Evolutionary conservation across 2,888 invertebrate genomes (phyloP), one percentile per base, ranked within the genome.

Genomic region (Pycnomerus fuliginosus): DNA sequence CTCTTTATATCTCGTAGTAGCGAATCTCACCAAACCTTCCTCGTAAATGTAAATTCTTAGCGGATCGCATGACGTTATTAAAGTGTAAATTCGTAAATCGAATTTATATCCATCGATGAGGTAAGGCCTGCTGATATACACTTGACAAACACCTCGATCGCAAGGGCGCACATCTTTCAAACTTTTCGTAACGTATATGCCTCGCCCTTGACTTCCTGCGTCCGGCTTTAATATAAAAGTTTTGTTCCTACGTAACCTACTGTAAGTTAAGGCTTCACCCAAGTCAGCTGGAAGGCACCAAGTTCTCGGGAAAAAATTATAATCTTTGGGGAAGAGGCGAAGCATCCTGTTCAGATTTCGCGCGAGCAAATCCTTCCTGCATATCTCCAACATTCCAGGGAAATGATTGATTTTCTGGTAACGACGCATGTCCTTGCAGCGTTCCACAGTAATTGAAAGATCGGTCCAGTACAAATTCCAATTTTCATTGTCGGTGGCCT

Each of bases 391-490:
- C 73, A 73, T 73, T 2, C 73, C 73, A 40, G 48, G 48, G 68
- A 93, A 95, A 72, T 95, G 94, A 70, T 95, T 95, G 47, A 94
- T 88, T 67, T 90, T 87, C 74, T 94, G 87, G 70, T 86, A 95
- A 49, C 91, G 78, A 71, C 90, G 92, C 91, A 95, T 90, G 59
- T 90, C 90, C 71, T 92, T 92, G 30, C 88, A 90, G 36, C 88
- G 73, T 61, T 93, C 92, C 1, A 91, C 80, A 5, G 90, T 86
- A 12, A 94, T 85, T 53, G 89, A 86, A 61, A 86, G 81, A 67
- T 94, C 94, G 0, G 90, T 89, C 94, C 94, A 95, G 64, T 86
- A 88, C 52, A 95, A 80, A 68, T 90, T 90, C 94, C 94, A 95
- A 36, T 84, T 80, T 44, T 90, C 89, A 31, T 82, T 81, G 55